phyloP scores from a whole-genome alignment of 2,113 vertebrate species.

The Ascaphus truei region DNA sequence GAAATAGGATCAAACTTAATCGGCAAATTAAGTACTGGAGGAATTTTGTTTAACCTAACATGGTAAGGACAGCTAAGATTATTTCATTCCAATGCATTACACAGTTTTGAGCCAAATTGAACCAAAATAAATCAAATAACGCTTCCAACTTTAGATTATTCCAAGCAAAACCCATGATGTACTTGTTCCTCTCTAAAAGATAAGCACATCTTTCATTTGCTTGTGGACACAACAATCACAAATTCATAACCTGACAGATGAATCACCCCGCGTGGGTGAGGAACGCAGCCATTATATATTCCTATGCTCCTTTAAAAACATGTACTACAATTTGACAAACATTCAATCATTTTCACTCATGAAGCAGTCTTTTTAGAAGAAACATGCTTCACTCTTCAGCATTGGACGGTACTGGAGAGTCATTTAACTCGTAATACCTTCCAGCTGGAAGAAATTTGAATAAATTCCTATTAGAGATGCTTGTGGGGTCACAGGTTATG shows the following conservation, averaged over 20 bases:
- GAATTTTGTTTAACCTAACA: too few species aligned
- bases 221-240: slow-evolving; percentile 47
- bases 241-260: slow-evolving; percentile 46
- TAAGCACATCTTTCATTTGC: slow-evolving; percentile 43
- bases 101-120: too few species aligned
- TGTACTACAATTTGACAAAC: slow-evolving; percentile 38
- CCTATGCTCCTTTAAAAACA: slow-evolving; percentile 45
- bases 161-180: slow-evolving; percentile 1
- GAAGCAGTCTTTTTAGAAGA: slow-evolving; percentile 39
- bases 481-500: slow-evolving; percentile 20
- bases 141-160: too few species aligned
- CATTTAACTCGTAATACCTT: slow-evolving; percentile 29
- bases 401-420: slow-evolving; percentile 31
- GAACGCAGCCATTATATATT: slow-evolving; percentile 37
- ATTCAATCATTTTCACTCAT: slow-evolving; percentile 47
- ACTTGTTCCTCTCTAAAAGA: slow-evolving; percentile 18
- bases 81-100: too few species aligned
- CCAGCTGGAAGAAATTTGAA: slow-evolving; percentile 25
- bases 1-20: too few species aligned
- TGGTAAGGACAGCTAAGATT: too few species aligned
- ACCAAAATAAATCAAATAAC: too few species aligned
- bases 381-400: slow-evolving; percentile 28
- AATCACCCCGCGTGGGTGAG: slow-evolving; percentile 52
- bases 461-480: not conserved
- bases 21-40: too few species aligned